Evolutionary conservation across 2,113 vertebrate species (phyloP).

Genomic region (Periophthalmus modestus): DNA sequence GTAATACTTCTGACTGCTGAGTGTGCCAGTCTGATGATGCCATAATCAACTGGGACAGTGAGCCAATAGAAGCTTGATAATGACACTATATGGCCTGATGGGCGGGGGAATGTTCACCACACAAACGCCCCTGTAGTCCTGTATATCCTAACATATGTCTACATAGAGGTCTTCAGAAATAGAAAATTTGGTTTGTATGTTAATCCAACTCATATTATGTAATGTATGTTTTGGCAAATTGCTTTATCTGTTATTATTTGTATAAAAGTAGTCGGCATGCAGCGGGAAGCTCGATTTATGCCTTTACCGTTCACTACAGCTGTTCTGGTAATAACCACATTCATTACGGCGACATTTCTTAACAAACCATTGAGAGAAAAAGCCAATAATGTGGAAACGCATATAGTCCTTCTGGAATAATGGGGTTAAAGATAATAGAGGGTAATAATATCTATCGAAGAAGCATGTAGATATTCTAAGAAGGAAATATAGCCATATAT

Average conservation of each 20-base stretch:
- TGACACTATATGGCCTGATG: too few species aligned
- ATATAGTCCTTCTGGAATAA: conserved; percentile 41
- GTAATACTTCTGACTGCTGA: conserved; percentile 67
- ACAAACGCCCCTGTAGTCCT: too few species aligned
- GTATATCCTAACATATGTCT: too few species aligned
- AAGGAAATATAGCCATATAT: too few species aligned
- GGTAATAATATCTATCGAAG: too few species aligned
- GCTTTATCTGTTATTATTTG: too few species aligned
- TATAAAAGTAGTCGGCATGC: conserved; percentile 18
- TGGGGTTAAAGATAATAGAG: conserved; percentile 57
- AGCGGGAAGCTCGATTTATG: conserved; percentile 59
- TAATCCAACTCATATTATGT: too few species aligned
- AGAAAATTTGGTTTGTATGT: too few species aligned
- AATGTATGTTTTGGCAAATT: too few species aligned
- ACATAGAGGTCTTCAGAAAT: too few species aligned
- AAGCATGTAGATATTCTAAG: too few species aligned
- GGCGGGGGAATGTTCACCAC: too few species aligned
- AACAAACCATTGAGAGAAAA: conserved; percentile 49
- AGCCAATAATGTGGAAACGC: conserved; percentile 45
- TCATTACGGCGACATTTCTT: conserved; percentile 71
- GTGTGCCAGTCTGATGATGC: conserved; percentile 65
- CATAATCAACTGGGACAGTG: conserved; percentile 64
- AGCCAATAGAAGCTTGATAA: conserved; percentile 28
- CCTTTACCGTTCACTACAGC: conserved; percentile 59
- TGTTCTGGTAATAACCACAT: conserved; percentile 72